Evolutionary conservation across 2,888 invertebrate genomes (phyloP).

Genomic region (Ectemnius continuus): DNA sequence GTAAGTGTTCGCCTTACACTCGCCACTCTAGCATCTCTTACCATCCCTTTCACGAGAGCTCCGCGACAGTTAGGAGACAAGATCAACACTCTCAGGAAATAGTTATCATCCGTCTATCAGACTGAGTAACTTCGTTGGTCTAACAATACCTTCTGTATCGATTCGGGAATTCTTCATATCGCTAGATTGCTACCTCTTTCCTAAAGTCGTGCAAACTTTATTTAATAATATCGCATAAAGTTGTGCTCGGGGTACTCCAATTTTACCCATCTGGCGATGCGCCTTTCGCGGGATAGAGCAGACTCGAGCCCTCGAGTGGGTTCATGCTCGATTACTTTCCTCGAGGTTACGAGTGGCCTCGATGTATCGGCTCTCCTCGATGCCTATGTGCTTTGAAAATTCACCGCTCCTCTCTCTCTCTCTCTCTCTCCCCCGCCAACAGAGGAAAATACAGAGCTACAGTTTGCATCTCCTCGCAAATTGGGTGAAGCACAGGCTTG

Average conservation of each 20-base stretch:
- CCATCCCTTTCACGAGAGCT: too few species aligned
- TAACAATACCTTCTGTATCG: too few species aligned
- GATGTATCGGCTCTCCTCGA: conserved; percentile 17
- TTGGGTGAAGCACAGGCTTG: conserved; percentile 38
- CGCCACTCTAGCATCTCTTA: background rate
- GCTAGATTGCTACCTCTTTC: too few species aligned
- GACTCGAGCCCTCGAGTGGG: conserved; percentile 3
- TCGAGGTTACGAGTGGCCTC: conserved; percentile 9
- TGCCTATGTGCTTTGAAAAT: conserved; percentile 26
- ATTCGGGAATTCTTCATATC: too few species aligned
- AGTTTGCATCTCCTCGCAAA: conserved; percentile 42
- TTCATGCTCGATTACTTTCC: conserved; percentile 20
- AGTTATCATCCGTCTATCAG: too few species aligned
- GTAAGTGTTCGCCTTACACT: background rate
- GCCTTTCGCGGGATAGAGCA: background rate
- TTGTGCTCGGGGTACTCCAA: background rate
- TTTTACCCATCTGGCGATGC: background rate
- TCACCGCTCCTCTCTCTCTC: conserved; percentile 8
- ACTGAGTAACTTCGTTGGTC: too few species aligned
- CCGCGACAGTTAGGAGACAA: too few species aligned
- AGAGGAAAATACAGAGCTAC: conserved; percentile 5
- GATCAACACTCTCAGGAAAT: too few species aligned
- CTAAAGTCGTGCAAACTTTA: too few species aligned
- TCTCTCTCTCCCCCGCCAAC: background rate
- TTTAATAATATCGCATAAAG: background rate